These are phyloP conservation scores for Chiloscyllium punctatum DNA, from an alignment of 2,797 vertebrate species.

Conservation along the genomic window DNA sequence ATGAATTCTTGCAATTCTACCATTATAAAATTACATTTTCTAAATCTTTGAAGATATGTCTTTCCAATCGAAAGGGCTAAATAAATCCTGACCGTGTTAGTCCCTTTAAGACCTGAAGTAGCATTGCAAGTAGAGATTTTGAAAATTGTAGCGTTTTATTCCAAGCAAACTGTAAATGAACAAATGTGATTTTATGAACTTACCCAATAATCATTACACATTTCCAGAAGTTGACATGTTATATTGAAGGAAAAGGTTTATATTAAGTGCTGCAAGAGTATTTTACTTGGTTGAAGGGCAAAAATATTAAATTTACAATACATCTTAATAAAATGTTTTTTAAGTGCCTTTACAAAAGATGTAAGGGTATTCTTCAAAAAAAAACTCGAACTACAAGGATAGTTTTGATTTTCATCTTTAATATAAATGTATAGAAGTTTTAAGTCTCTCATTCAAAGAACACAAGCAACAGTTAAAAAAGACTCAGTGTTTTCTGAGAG, in stretches of 20 bases:
- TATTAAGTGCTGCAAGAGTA: neutral
- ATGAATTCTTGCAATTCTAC: neutral
- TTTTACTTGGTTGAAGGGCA: neutral
- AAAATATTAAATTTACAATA: neutral
- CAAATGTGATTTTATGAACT: neutral
- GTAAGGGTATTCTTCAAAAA: neutral
- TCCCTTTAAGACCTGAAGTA: neutral
- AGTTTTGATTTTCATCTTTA: neutral
- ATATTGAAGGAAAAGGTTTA: neutral
- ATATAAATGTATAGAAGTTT: neutral
- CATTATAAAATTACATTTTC: neutral
- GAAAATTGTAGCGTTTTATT: neutral
- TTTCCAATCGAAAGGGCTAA: neutral
- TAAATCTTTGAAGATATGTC: neutral
- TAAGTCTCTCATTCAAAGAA: neutral
- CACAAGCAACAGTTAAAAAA: neutral
- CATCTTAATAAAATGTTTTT: neutral
- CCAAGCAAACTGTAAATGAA: neutral
- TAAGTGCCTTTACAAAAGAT: neutral
- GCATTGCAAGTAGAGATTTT: neutral
- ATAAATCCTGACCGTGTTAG: neutral
- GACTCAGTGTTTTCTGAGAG: conserved; percentile 20
- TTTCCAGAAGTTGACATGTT: neutral
- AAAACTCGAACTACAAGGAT: neutral
- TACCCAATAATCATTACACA: neutral